Evolutionary conservation across 2,797 vertebrate genomes (phyloP), one percentile per base, ranked within the genome.

Genomic region (Falco rusticolus): DNA sequence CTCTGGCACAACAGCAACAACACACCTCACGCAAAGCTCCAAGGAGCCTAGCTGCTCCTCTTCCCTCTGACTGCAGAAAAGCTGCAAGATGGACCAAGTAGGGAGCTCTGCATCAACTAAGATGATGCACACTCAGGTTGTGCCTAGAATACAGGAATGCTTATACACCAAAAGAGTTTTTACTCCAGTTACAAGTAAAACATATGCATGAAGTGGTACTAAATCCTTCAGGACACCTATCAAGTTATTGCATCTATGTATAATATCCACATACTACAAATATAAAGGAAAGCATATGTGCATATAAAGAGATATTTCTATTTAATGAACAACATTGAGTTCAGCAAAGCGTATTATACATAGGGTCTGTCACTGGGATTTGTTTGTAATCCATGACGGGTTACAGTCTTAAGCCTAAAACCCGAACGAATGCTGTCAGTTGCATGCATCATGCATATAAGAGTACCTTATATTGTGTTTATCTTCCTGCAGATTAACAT

Each of bases 1-100:
- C 31, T 56, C 51, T 61, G 90, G 9, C 82, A 39, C 12, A 9
- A 22, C 0, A 0, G 59, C 61, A 64, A 14, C 31, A 28, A 65
- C 29, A 45, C 20, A 54, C 28, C 20, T 34, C 1, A 0, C 1
- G 13, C 37, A 37, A 53, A 53, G 66, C 41, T 47, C 56, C 24
- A 9, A 0, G 1, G 28, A 68, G 71, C 81, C 17, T 28, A 17
- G 26, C 2, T 0, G 12, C n/a, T 43, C 33, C 50, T 34, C 45
- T 11, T 26, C 2, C 2, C 10, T 39, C 22, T 0, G 0, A 5
- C 3, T 24, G 70, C 74, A 70, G 56, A 6, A 54, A 29, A 68
- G 57, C 41, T 64, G 53, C 16, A 53, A 54, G 34, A 45, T 4
- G 8, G 82, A 69, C 9, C 31, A 10, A 19, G 26, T 0, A 48